Evolutionary conservation across 2,113 vertebrate genomes (phyloP), one percentile per base, ranked within the genome.

Genomic region (Neolamprologus devosi): DNA sequence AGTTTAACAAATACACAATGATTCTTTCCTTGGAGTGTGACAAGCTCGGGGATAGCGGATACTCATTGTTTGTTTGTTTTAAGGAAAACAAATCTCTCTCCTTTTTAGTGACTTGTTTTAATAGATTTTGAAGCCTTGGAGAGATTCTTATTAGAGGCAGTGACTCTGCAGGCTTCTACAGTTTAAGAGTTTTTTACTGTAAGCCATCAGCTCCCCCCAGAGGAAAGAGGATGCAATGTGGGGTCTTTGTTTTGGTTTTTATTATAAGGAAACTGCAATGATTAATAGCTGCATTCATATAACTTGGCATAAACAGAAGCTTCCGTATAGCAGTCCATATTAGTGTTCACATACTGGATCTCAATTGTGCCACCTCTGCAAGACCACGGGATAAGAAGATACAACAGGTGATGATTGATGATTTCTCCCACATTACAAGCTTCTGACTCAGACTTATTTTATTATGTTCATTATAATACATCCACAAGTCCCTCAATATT

Each of bases 121-220:
- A 51, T 78, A 28, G 47, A 78, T 33, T 0, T 78, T 51, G 73
- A 78, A 78, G 2, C 73, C 26, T 51, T 28, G 26, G 0, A 33
- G 73, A 16, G 10, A 53, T 30, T 9, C n/a, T 28, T 70, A 16
- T 33, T 47, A 0, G 3, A 28, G 53, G 30, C 45, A 78, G 17
- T 8, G 7, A 30, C 45, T 51, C 26, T 51, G 45, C 26, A 78
- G 45, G 0, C 26, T 8, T 30, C 10, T 78, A 10, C 40, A 17
- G n/a, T 35, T 16, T 23, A 33, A n/a, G 3, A 10, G 8, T 80
- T 90, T 45, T 68, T 28, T 65, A 60, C 4, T 63, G 17, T 80
- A 4, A 14, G 11, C 2, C 58, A 70, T 21, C 40, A 89, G 87
- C 91, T 54, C 91, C 88, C 89, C 57, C 88, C 10, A 85, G 82